These are phyloP conservation scores for Petromus typicus DNA, from an alignment of 2,113 vertebrate species.

Conservation along the genomic window DNA sequence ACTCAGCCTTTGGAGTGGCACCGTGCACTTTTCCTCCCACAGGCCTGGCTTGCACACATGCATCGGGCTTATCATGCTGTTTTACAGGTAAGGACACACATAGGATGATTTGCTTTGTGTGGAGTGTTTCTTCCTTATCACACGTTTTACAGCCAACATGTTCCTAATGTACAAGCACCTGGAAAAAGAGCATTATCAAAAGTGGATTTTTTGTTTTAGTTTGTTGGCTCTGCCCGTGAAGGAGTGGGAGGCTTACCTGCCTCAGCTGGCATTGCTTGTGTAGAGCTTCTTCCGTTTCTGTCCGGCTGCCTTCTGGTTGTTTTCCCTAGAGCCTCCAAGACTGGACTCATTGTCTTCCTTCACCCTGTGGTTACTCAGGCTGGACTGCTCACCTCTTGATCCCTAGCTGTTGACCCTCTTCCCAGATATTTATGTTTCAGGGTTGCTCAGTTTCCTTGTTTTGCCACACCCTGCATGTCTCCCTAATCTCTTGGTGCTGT, in stretches of 20 bases:
- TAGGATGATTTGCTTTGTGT: not conserved
- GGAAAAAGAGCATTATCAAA: conserved; percentile 24
- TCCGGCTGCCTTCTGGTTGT: too few species aligned
- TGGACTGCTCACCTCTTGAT: not conserved
- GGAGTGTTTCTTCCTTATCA: not conserved
- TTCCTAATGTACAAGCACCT: conserved; percentile 23
- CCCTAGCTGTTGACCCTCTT: not conserved
- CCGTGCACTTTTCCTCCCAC: conserved; percentile 92
- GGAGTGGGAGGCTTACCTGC: not conserved
- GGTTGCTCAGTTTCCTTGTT: not conserved
- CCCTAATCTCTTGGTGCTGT: not conserved
- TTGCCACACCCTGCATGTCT: not conserved
- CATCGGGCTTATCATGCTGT: conserved; percentile 92
- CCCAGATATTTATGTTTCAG: not conserved
- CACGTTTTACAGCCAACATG: not conserved
- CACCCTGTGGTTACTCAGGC: not conserved
- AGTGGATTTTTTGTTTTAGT: not conserved
- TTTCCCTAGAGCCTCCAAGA: not conserved
- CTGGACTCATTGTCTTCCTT: not conserved
- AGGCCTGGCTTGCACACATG: conserved; percentile 96
- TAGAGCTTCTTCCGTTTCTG: not conserved
- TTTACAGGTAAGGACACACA: conserved; percentile 89
- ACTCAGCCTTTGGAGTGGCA: conserved; percentile 98
- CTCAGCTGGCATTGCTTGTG: not conserved
- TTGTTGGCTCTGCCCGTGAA: not conserved